Conservation (phyloP, 92 coral and sea anemone species). For the Epizoanthus rinbou region DNA sequence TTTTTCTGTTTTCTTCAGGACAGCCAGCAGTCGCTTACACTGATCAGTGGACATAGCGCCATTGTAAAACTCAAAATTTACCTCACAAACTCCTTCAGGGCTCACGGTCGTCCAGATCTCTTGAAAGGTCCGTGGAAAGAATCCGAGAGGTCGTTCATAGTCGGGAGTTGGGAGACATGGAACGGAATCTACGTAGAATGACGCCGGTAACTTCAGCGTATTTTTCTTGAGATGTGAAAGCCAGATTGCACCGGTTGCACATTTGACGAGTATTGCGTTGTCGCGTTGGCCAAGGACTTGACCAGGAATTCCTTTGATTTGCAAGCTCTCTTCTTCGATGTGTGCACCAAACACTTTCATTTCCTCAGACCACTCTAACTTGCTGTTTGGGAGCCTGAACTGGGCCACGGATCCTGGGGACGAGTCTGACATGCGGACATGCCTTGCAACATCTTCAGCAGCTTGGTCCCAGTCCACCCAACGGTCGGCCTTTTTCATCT, state of each 20-base stretch:
- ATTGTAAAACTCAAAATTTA: conserved; percentile 73
- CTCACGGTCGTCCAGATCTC: conserved; percentile 78
- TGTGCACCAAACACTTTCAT: conserved; percentile 78
- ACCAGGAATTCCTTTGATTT: conserved; percentile 61
- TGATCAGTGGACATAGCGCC: conserved; percentile 85
- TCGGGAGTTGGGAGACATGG: conserved; percentile 17
- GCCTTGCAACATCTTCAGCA: conserved; percentile 74
- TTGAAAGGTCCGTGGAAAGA: conserved; percentile 56
- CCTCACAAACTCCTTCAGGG: conserved; percentile 75
- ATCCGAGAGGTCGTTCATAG: conserved; percentile 35
- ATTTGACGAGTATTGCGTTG: conserved; percentile 70
- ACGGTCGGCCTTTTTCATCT: conserved; percentile 71
- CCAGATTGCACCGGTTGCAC: conserved; percentile 74
- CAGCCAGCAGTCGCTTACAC: conserved; percentile 58
- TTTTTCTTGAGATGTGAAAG: conserved; percentile 71
- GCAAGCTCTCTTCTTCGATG: conserved; percentile 57
- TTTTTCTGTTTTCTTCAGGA: conserved; percentile 49
- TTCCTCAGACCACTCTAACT: conserved; percentile 52
- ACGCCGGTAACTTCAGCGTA: conserved; percentile 77
- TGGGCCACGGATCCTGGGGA: conserved; percentile 73
- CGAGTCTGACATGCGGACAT: conserved; percentile 84
- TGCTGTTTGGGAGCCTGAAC: conserved; percentile 31
- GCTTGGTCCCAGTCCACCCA: conserved; percentile 70
- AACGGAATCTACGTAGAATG: conserved; percentile 51
- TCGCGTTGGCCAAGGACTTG: conserved; percentile 70